Conservation (phyloP, 2,888 invertebrate genomes). For the Eilema depressum region DNA sequence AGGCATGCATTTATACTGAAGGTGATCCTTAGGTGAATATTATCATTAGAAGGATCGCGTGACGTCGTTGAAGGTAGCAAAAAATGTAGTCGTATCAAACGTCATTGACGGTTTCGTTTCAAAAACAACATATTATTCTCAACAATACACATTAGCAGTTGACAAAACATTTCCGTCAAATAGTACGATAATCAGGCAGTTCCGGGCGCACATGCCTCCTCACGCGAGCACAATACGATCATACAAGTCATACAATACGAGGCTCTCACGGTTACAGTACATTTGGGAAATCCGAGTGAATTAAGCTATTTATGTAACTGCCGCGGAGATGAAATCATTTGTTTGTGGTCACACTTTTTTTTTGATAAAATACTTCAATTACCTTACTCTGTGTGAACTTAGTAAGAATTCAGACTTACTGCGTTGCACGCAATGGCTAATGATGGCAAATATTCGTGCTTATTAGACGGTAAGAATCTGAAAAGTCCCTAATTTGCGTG, state of each 20-base stretch:
- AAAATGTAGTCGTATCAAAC: neutral
- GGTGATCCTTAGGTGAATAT: too few species aligned
- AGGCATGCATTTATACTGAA: too few species aligned
- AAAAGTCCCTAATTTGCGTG: too few species aligned
- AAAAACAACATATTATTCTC: neutral
- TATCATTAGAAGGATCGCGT: neutral
- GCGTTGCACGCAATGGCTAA: too few species aligned
- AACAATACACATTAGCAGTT: slow-evolving; percentile 5
- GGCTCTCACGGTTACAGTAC: slow-evolving; percentile 24
- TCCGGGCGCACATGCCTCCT: slow-evolving; percentile 31
- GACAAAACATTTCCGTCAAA: slow-evolving; percentile 26
- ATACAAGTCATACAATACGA: slow-evolving; percentile 13
- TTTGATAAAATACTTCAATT: neutral
- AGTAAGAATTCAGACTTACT: neutral
- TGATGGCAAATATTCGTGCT: neutral
- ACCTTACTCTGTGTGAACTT: neutral
- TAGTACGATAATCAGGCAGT: slow-evolving; percentile 34
- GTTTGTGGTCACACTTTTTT: neutral
- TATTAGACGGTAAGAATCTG: neutral
- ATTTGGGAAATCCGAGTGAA: slow-evolving; percentile 32
- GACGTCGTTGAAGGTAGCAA: neutral
- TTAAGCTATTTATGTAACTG: slow-evolving; percentile 22
- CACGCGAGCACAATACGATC: slow-evolving; percentile 17
- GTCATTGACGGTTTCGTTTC: neutral
- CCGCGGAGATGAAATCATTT: neutral